Percentiles rank a stretch among this genome's conserved stretches.
phyloP scores from a whole-genome alignment of 2,797 vertebrate genomes.

The Brotula barbata region DNA sequence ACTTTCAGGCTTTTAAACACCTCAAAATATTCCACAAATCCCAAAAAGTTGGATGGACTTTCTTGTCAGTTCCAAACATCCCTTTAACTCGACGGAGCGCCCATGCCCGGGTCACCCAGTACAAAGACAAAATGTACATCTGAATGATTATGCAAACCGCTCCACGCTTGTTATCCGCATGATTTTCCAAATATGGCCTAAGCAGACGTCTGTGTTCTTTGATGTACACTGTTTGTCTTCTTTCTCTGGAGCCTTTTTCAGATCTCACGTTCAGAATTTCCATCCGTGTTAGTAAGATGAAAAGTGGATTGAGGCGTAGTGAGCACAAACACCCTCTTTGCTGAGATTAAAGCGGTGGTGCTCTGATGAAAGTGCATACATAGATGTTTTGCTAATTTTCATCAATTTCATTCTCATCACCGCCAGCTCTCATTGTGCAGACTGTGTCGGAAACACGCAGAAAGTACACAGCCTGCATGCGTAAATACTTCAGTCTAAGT shows the following conservation, averaged over 20 bases:
- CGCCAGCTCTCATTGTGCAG: slow-evolving; percentile 53
- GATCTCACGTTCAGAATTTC: slow-evolving; percentile 48
- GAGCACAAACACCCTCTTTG: slow-evolving; percentile 60
- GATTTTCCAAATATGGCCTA: slow-evolving; percentile 48
- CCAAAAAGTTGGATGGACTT: slow-evolving; percentile 7
- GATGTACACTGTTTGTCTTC: slow-evolving; percentile 54
- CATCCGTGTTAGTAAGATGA: slow-evolving; percentile 62
- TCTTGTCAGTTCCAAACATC: slow-evolving; percentile 42
- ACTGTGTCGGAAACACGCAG: slow-evolving; percentile 24
- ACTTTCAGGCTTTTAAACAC: slow-evolving; percentile 13
- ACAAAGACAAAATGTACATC: slow-evolving; percentile 27
- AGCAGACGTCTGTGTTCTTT: slow-evolving; percentile 56
- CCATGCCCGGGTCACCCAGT: slow-evolving; percentile 11
- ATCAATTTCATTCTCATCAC: slow-evolving; percentile 45
- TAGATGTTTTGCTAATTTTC: slow-evolving; percentile 66
- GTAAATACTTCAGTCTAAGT: slow-evolving; percentile 49
- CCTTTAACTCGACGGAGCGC: slow-evolving; percentile 26
- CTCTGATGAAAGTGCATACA: slow-evolving; percentile 61
- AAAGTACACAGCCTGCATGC: slow-evolving; percentile 30
- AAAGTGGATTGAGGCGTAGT: slow-evolving; percentile 59
- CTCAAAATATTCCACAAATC: slow-evolving; percentile 37
- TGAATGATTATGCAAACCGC: slow-evolving; percentile 22
- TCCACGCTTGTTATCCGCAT: slow-evolving; percentile 43
- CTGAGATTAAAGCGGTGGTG: slow-evolving; percentile 71
- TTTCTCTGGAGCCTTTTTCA: slow-evolving; percentile 38